Evolutionary conservation across 2,797 vertebrate species (phyloP), one percentile per base, ranked within the genome.

Genomic region (Cottoperca gobio): DNA sequence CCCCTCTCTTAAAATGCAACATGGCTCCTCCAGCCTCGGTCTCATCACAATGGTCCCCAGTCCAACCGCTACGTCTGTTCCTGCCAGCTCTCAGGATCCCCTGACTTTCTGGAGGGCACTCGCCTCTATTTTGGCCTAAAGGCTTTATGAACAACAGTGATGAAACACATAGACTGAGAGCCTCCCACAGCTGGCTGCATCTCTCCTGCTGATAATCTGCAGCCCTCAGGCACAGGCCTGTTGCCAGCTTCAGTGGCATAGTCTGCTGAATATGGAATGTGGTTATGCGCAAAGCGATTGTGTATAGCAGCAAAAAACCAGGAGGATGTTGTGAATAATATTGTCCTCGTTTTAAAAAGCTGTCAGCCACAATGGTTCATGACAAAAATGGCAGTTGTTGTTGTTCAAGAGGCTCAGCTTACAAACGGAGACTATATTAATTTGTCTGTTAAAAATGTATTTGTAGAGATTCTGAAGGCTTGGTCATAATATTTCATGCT

Each of bases 111-210:
- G 65, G 31, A 16, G 49, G 33, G 10, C 24, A 54, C 42, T 21
- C 17, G 5, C 14, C 28, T 67, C 21, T 10, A 21, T 50, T 67
- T 68, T 70, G 49, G 49, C 69, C 61, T 42, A 24, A 59, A 53
- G 50, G 65, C 19, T 35, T 76, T 42, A 43, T 58, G 55, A 58
- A 67, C 17, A 50, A 63, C 46, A 57, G 24, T 43, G 53, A 74
- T 83, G 72, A 58, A 59, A 59, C 39, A 68, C 39, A 60, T 26
- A 55, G 39, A 45, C 13, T 35, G 33, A 50, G 11, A 79, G 72
- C 46, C 72, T 65, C 35, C 16, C 19, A 55, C 46, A 42, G 39
- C 57, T 73, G 19, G 46, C 39, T 73, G 42, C 23, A 11, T 33
- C 13, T 66, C 35, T 59, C 49, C 43, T 71, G 46, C 26, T 64